Base-by-base conservation (phyloP, 2,113 vertebrate genomes). In the Clarias gariepinus region DNA sequence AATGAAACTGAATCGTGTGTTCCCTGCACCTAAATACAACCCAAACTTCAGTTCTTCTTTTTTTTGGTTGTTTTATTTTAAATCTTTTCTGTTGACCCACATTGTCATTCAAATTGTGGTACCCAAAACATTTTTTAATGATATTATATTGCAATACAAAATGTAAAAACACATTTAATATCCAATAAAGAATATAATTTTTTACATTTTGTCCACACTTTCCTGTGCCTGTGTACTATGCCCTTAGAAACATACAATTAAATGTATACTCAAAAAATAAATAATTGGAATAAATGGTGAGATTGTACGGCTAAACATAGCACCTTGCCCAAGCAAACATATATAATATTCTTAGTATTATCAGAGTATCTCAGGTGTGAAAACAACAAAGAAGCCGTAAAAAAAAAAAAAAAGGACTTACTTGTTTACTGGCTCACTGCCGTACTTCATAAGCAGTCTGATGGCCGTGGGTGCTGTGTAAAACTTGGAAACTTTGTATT, bases 391-490 rank as follows among this genome's bases (percentile, higher is more conserved):
- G 9, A 15, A 23, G 15, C 16, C 47, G 30, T 25, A 71, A 76
- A 28, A 63, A 33, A 41, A 41, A 41, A 41, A 41, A 41, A 41
- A 47, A 47, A 81, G 36, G 0, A 88, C 94, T 96, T 91, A 99
- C 98, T 95, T 97, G 89, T 92, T 95, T 84, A 99, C 97, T 0
- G 97, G 98, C 57, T 98, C 97, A n/a, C 93, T 96, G 90, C 98
- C 98, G 0, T 93, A 97, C 93, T 99, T 99, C 98, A 99, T 99
- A 80, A 99, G 96, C 90, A 98, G 91, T 30, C 98, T 95, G 93
- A 99, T 97, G 91, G 98, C 98, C 0, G 98, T 99, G 11, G 98
- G 98, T 1, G 98, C 98, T 0, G 98, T 99, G 96, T 99, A 99
- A 95, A 99, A 98, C 94, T 98, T 99, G 90, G 96, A 97, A 91